phyloP scores from a whole-genome alignment of 1,140 invertebrate genomes.

The Drosophila tani region DNA sequence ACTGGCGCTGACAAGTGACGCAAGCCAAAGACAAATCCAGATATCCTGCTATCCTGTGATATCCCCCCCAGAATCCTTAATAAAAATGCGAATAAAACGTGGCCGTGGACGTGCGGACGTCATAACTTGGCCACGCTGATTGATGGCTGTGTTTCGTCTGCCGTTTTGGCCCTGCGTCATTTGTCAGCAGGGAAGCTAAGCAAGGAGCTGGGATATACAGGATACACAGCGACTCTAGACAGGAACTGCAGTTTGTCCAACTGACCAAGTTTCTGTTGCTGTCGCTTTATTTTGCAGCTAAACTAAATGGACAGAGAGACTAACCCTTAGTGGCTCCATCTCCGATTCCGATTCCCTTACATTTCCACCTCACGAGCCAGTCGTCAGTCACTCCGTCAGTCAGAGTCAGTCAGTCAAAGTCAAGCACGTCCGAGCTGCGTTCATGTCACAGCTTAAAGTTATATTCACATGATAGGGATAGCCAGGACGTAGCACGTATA shows the following conservation, averaged over 20 bases:
- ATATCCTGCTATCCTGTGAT: slow-evolving; percentile 15
- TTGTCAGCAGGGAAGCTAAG: slow-evolving; percentile 51
- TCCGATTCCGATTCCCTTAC: not conserved
- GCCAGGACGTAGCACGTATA: slow-evolving; percentile 5
- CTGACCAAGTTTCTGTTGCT: slow-evolving; percentile 60
- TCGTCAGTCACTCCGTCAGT: slow-evolving; percentile 47
- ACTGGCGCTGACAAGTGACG: slow-evolving; percentile 64
- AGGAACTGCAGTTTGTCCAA: slow-evolving; percentile 73
- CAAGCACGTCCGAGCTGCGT: slow-evolving; percentile 68
- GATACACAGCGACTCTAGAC: slow-evolving; percentile 14
- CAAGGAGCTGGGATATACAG: not conserved
- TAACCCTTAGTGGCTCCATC: slow-evolving; percentile 33
- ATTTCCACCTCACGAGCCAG: slow-evolving; percentile 35
- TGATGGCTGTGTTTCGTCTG: slow-evolving; percentile 72
- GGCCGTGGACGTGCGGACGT: slow-evolving; percentile 57
- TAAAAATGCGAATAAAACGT: slow-evolving; percentile 44
- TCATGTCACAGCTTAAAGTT: slow-evolving; percentile 79
- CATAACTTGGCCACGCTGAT: slow-evolving; percentile 69
- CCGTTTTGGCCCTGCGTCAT: slow-evolving; percentile 55
- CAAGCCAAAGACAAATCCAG: slow-evolving; percentile 47
- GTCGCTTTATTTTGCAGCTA: slow-evolving; percentile 64
- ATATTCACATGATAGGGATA: slow-evolving; percentile 66
- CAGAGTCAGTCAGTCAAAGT: slow-evolving; percentile 72
- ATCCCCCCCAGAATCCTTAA: slow-evolving; percentile 26
- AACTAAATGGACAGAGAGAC: slow-evolving; percentile 45